A percentile compares a stretch with the other conserved stretches of the same genome.
Conservation (phyloP, 2,113 vertebrate genomes). For the Oreochromis aureus region DNA sequence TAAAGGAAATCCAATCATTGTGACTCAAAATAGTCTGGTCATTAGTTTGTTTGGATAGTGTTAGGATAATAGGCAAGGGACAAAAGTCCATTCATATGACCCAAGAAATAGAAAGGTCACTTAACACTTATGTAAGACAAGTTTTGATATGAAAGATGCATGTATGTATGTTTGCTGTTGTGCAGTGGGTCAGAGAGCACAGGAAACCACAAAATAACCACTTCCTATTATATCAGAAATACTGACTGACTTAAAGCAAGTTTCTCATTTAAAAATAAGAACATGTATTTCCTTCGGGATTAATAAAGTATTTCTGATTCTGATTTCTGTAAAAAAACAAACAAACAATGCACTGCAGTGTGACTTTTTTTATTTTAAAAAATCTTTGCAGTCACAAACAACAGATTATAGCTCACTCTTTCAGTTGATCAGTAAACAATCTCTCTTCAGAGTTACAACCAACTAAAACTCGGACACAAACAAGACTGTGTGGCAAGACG, state of each 20-base stretch:
- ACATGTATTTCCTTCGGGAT: not conserved
- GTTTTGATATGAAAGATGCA: not conserved
- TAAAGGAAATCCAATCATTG: not conserved
- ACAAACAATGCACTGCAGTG: not conserved
- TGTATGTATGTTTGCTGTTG: not conserved
- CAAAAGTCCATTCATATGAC: not conserved
- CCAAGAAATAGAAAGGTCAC: not conserved
- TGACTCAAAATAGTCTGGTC: not conserved
- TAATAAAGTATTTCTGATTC: not conserved
- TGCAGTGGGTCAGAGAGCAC: not conserved
- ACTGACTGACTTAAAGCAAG: not conserved
- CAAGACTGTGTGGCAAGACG: not conserved
- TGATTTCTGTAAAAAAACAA: not conserved
- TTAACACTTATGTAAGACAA: not conserved
- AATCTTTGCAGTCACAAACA: not conserved
- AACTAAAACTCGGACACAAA: not conserved
- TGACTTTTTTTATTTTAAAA: not conserved
- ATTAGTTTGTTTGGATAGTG: not conserved
- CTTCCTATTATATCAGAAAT: not conserved
- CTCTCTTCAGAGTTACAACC: not conserved
- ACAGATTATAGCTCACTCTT: not conserved
- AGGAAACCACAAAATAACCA: not conserved
- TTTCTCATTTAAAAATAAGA: not conserved
- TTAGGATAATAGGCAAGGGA: not conserved
- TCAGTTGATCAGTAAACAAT: not conserved